Base-by-base conservation (phyloP, 2,797 vertebrate genomes). In the Cercopithecus petaurista region DNA sequence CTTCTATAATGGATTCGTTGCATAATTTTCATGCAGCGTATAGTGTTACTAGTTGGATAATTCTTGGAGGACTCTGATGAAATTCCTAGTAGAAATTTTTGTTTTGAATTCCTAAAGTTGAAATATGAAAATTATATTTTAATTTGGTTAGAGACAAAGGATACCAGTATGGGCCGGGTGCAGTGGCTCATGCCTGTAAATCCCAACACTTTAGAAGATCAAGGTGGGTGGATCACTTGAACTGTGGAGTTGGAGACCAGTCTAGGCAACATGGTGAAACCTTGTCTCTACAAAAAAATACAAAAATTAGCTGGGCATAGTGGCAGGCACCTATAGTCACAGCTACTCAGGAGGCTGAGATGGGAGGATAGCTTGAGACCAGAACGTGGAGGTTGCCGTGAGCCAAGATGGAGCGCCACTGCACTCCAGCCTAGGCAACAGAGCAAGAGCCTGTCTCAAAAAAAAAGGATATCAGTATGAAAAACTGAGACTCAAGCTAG, bases 91-190 rank as follows among this genome's bases (percentile, higher is more conserved):
- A 92, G 72, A 86, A 33, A 82, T 80, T 93, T 94, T 96, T 93
- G 61, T 86, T 92, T 96, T 67, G 36, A 94, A 90, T 95, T 97
- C 39, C 26, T 90, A 12, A 96, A 87, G 61, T 96, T 95, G 33
- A 97, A 96, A 77, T 96, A 64, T 70, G 61, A 79, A 97, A 88
- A 88, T 90, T 70, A 28, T 33, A 75, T 75, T 67, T 87, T 84
- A 73, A 73, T 70, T 89, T 90, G 26, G 39, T 76, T 88, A 86
- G 72, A 76, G 57, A 61, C 52, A 93, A 95, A 85, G 12, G 19
- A 33, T 88, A 21, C 67, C 33, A 61, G 9, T 84, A 73, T 97
- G n/a, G 64, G 15, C 64, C 1, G 1, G 64, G 64, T 33, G 33
- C 33, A 33, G 33, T 67, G 64, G 64, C 33, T 67, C 64, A n/a